Evolutionary conservation across 2,888 invertebrate species (phyloP).

Genomic region (Abscondita cerata): DNA sequence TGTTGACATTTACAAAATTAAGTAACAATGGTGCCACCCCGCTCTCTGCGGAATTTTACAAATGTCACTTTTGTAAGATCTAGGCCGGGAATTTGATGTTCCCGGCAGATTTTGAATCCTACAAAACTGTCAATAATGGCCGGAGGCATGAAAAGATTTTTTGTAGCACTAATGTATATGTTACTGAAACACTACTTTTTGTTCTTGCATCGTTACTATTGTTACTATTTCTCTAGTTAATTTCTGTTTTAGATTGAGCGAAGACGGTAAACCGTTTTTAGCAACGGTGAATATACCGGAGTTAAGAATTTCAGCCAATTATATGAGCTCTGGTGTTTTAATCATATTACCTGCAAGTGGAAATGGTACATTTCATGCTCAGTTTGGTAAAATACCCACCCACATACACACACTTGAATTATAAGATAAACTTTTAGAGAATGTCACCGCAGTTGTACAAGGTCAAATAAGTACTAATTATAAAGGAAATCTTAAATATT

Average conservation of each 20-base stretch:
- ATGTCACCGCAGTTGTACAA: constrained; percentile 65
- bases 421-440: constrained; percentile 56
- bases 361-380: constrained; percentile 72
- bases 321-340: constrained; percentile 72
- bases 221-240: too few species aligned
- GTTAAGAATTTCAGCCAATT: constrained; percentile 69
- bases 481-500: constrained; percentile 61
- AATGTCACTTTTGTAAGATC: too few species aligned
- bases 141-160: too few species aligned
- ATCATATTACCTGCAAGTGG: constrained; percentile 76
- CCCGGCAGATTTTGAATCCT: too few species aligned
- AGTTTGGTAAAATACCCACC: constrained; percentile 66
- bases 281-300: constrained; percentile 70
- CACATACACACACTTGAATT: too few species aligned
- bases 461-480: constrained; percentile 63
- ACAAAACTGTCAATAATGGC: too few species aligned
- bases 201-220: background rate
- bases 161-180: too few species aligned
- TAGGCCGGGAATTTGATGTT: too few species aligned
- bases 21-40: too few species aligned
- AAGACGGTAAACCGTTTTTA: constrained; percentile 70
- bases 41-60: too few species aligned
- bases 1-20: too few species aligned
- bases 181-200: too few species aligned
- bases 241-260: constrained; percentile 60